Evolutionary conservation across 2,797 vertebrate genomes (phyloP), one percentile per base, ranked within the genome.

Genomic region (Malurus splendens): DNA sequence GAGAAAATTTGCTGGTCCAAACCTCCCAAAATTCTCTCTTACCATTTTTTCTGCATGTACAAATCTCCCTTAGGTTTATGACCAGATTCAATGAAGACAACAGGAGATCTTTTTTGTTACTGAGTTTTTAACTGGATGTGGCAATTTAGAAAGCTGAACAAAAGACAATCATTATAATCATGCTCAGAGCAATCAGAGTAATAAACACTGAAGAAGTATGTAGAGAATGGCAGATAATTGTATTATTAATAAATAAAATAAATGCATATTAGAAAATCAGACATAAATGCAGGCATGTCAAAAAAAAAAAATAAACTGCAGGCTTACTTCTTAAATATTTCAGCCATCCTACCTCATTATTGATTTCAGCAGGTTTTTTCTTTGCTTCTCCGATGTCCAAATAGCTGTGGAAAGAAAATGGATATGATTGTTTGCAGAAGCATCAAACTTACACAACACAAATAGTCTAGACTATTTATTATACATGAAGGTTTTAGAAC

Each of bases 361-460:
- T 97, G 87, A 94, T 97, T 92, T 98, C 97, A 38, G 95, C 84
- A 94, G 96, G 93, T 94, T 94, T 98, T 96, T 98, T 99, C 97
- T 98, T 99, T 89, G 96, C 98, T 68, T 97, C 97, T 55, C 98
- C 98, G 74, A 99, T 99, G 88, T 99, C 98, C 91, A 98, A 95
- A 96, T 99, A 99, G 95, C 99, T 99, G 86, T 32, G 38, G 47
- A 90, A 96, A 90, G 66, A 91, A 87, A 93, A 86, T 4, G 74
- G 15, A 28, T 83, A 56, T 28, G 6, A 45, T 94, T 92, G 76
- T 3, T 76, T 90, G 86, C 25, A 82, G 47, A 24, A 84, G 44
- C 28, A 79, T 42, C 79, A 77, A 60, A 76, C 23, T 82, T 57
- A 51, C 23, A 30, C 25, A 27, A 24, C 32, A 70, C 18, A 73